Conservation (phyloP, 2,797 vertebrate genomes). For the Catostomus latipinnis region DNA sequence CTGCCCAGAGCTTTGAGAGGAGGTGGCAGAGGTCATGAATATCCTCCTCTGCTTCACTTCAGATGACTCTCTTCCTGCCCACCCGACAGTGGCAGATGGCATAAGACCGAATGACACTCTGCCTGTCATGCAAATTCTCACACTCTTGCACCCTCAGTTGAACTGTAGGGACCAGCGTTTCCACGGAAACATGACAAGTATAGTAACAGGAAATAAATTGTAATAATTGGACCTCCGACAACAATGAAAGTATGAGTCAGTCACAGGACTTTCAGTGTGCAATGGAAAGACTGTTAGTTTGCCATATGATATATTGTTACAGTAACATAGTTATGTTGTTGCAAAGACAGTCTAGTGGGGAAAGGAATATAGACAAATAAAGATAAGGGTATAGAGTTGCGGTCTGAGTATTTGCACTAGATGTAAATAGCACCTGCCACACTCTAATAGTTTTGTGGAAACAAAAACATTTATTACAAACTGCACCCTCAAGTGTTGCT, state of each 20-base stretch:
- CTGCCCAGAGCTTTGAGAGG: conserved; percentile 14
- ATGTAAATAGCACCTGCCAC: no score
- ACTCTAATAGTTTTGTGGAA: no score
- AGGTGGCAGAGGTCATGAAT: conserved; percentile 11
- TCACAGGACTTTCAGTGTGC: conserved; percentile 36
- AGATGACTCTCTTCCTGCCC: conserved; percentile 44
- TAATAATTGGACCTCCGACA: conserved; percentile 39
- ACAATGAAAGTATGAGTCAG: conserved; percentile 56
- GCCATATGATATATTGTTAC: conserved; percentile 47
- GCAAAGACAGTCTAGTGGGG: conserved; percentile 13
- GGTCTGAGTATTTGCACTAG: no score
- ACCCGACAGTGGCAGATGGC: conserved; percentile 38
- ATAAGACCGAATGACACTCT: conserved; percentile 34
- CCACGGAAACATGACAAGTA: conserved; percentile 39
- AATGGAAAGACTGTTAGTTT: conserved; percentile 52
- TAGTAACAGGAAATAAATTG: conserved; percentile 22
- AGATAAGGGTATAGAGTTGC: no score
- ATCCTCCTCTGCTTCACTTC: background rate
- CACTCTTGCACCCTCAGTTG: background rate
- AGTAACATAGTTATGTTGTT: conserved; percentile 39
- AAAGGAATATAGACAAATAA: background rate
- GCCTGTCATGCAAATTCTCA: conserved; percentile 55
- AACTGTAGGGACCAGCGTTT: background rate
- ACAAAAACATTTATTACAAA: no score
- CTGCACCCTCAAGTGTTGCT: no score